These are phyloP conservation scores for Hydrolagus colliei DNA, from an alignment of 2,797 vertebrate species.

Conservation along the genomic window DNA sequence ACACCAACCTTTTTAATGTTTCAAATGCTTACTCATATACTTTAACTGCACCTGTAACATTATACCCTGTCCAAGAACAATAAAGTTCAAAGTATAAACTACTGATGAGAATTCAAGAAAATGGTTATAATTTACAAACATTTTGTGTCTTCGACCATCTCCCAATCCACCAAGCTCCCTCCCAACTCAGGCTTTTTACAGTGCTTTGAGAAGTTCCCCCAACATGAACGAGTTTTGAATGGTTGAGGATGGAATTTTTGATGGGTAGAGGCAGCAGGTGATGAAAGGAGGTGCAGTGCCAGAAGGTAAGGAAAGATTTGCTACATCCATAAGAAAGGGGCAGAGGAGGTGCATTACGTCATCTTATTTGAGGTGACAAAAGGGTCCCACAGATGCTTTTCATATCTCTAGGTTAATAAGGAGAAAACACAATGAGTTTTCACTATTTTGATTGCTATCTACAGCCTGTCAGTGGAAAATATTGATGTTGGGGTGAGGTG, in stretches of 20 bases:
- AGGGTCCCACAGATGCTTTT: too few species aligned
- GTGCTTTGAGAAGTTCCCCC: too few species aligned
- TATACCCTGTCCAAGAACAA: neutral
- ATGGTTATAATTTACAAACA: neutral
- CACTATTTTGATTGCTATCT: constrained; percentile 39
- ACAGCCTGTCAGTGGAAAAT: neutral
- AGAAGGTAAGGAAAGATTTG: too few species aligned
- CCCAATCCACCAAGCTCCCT: neutral
- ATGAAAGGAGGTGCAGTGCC: too few species aligned
- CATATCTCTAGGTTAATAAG: too few species aligned
- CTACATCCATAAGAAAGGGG: too few species aligned
- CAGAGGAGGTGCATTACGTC: too few species aligned
- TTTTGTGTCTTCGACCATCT: neutral
- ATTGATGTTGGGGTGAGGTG: constrained; percentile 20
- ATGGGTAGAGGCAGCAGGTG: too few species aligned
- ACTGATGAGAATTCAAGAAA: neutral
- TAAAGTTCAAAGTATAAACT: neutral
- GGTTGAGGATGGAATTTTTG: too few species aligned
- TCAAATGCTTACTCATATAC: neutral
- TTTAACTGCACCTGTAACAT: neutral
- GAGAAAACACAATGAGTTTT: too few species aligned
- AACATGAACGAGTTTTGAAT: too few species aligned
- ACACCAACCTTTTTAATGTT: constrained; percentile 18
- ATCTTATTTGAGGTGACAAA: too few species aligned
- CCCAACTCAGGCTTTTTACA: neutral